These are phyloP conservation scores for Psilanteris sp. DNA, from an alignment of 1,140 invertebrate genomes.

Conservation along the genomic window DNA sequence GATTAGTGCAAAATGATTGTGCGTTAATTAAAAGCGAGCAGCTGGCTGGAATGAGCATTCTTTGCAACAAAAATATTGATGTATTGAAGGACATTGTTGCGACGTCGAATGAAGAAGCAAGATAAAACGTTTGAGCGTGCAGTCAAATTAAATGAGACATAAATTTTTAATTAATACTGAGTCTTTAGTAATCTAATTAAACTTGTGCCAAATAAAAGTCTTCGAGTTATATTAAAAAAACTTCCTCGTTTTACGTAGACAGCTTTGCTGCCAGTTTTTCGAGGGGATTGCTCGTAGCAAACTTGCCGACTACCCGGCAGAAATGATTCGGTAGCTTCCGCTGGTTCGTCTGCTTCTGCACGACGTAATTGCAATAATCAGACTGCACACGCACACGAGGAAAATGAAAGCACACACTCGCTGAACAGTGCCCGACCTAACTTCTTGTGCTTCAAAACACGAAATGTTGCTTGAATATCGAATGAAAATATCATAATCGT, in stretches of 20 bases:
- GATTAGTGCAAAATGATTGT: no score
- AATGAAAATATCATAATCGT: conserved; percentile 51
- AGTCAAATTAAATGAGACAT: conserved; percentile 60
- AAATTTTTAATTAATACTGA: conserved; percentile 61
- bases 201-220: conserved; percentile 60
- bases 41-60: conserved; percentile 2
- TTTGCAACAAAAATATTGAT: conserved; percentile 27
- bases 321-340: conserved; percentile 64
- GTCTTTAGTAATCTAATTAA: conserved; percentile 64
- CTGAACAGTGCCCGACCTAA: conserved; percentile 38
- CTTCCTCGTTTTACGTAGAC: conserved; percentile 40
- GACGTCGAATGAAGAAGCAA: conserved; percentile 14
- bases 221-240: conserved; percentile 60
- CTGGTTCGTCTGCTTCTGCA: conserved; percentile 52
- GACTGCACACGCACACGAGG: conserved; percentile 50
- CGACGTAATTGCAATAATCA: conserved; percentile 59
- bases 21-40: conserved; percentile 11
- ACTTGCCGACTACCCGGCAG: conserved; percentile 56
- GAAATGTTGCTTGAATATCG: conserved; percentile 55
- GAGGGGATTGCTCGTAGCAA: conserved; percentile 54
- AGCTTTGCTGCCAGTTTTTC: conserved; percentile 55
- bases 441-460: conserved; percentile 49
- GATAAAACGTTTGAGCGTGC: conserved; percentile 38
- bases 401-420: conserved; percentile 45
- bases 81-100: conserved; percentile 12